phyloP scores from a whole-genome alignment of 2,888 invertebrate genomes.

The Branchellion lobata region DNA sequence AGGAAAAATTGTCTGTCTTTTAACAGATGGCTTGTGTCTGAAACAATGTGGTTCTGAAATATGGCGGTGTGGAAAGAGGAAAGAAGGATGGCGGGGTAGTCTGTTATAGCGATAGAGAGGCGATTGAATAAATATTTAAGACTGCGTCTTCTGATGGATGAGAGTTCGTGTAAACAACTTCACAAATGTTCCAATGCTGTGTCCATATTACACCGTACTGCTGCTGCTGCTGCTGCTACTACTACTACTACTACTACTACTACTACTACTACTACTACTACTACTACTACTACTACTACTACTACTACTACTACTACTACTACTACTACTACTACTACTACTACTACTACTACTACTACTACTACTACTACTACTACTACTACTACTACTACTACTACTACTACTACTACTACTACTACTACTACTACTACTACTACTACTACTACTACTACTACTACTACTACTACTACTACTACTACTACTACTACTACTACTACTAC shows the following conservation, averaged over 20 bases:
- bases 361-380: slow-evolving; percentile 14
- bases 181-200: too few relatives aligned
- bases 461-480: neutral
- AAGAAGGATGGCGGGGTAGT: too few relatives aligned
- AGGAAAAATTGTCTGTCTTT: too few relatives aligned
- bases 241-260: slow-evolving; percentile 39
- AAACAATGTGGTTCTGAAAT: too few relatives aligned
- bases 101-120: too few relatives aligned
- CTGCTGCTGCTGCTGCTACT: slow-evolving; percentile 26
- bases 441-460: neutral
- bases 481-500: neutral
- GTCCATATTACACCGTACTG: slow-evolving; percentile 3
- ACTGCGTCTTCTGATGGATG: too few relatives aligned
- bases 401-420: slow-evolving; percentile 14
- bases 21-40: too few relatives aligned
- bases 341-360: slow-evolving; percentile 17
- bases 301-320: slow-evolving; percentile 28
- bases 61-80: too few relatives aligned
- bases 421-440: neutral
- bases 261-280: slow-evolving; percentile 41
- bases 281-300: slow-evolving; percentile 41
- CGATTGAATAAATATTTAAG: too few relatives aligned
- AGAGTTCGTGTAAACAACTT: too few relatives aligned
- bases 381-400: slow-evolving; percentile 14
- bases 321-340: slow-evolving; percentile 20